Base-by-base conservation (phyloP, 2,797 vertebrate genomes). In the Centroberyx gerrardi region DNA sequence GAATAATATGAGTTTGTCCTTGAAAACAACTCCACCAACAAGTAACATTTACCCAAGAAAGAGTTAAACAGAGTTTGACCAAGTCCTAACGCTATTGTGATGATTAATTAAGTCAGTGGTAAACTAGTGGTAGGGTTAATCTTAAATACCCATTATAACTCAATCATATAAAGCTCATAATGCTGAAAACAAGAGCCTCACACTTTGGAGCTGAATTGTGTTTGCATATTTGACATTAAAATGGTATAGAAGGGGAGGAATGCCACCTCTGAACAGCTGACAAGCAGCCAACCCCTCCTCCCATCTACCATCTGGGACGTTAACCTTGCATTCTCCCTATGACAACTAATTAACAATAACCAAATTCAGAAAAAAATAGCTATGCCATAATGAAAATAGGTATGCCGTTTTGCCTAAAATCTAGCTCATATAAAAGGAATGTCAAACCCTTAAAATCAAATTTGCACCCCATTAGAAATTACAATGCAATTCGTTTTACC, bases 231-330 rank as follows among this genome's bases (percentile, higher is more conserved):
- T 76, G 59, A 81, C 49, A 82, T 73, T 31, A 76, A 42, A 87
- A 62, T 88, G 76, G 29, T 63, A 55, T 64, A 55, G 55, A 52
- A 72, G 53, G 67, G 73, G 68, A 82, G 36, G 38, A 74, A 62
- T 17, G 8, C 56, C 48, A 63, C 22, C n/a, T 49, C 55, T 63
- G 54, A 89, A 82, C 83, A 85, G 81, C 85, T 83, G 86, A 90
- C 17, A n/a, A 61, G 59, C 61, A 76, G 84, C 28, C 54, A 74
- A 18, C 53, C 59, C 59, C 65, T 74, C 56, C 72, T 75, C 72
- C 75, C 53, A 76, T 83, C n/a, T 60, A 75, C 85, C 88, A 90
- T 88, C 84, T 85, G 84, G 74, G 68, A 70, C 52, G 60, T 83
- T 79, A 73, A 81, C 72, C 62, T 68, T 66, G 36, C 40, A 66